These are phyloP conservation scores for Pipistrellus nathusii DNA, from an alignment of 2,797 vertebrate genomes.

Conservation along the genomic window DNA sequence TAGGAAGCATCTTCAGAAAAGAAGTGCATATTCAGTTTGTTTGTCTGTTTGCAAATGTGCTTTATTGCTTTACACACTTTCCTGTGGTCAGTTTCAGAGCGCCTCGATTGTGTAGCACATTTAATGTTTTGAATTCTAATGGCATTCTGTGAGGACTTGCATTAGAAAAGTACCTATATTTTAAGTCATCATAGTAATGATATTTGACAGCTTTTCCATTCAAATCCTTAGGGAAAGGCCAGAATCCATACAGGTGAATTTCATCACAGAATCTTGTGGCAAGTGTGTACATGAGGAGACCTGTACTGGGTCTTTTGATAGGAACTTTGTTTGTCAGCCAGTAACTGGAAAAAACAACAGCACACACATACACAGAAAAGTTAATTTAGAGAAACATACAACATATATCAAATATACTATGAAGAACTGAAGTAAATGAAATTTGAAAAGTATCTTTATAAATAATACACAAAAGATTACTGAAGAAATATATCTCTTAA, in stretches of 20 bases:
- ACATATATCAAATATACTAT: not conserved
- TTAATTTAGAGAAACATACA: constrained; percentile 11
- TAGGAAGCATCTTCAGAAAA: constrained; percentile 81
- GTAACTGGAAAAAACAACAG: constrained; percentile 88
- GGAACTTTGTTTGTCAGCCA: constrained; percentile 94
- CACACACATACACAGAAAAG: constrained; percentile 46
- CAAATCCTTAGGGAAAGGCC: constrained; percentile 94
- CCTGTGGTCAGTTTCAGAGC: constrained; percentile 93
- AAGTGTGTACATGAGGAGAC: constrained; percentile 94
- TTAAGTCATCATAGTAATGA: constrained; percentile 94
- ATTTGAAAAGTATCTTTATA: not conserved
- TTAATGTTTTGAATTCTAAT: constrained; percentile 93
- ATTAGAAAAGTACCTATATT: constrained; percentile 93
- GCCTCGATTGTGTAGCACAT: constrained; percentile 91
- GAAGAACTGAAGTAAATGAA: not conserved
- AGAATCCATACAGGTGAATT: constrained; percentile 94
- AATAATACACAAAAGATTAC: not conserved
- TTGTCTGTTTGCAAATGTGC: constrained; percentile 71
- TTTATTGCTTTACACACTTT: constrained; percentile 90
- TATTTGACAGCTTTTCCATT: constrained; percentile 92
- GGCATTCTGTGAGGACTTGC: constrained; percentile 94
- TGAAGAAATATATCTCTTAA: constrained; percentile 21
- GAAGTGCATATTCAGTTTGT: constrained; percentile 73
- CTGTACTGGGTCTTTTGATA: constrained; percentile 94
- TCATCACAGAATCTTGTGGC: constrained; percentile 94